Base-by-base conservation (phyloP, 2,113 vertebrate species). In the Ciconia stormi region DNA sequence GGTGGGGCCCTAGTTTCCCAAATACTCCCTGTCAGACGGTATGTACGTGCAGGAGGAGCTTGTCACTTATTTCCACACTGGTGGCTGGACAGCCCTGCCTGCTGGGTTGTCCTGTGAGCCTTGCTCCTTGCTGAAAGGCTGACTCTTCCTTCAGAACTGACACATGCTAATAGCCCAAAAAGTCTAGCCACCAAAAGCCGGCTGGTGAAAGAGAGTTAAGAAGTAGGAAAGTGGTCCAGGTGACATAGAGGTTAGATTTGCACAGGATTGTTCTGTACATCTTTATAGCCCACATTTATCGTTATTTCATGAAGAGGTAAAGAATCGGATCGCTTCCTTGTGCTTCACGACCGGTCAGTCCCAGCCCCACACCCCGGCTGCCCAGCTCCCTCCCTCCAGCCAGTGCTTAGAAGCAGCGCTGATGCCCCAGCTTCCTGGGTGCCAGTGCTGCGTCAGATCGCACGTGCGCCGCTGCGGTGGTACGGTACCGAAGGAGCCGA, bases 381-480 rank as follows among this genome's bases (percentile, higher is more conserved):
- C 76, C 49, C 53, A 25, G 44, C 40, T 59, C 16, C 49, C 38
- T 72, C 44, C 26, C 21, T 40, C 17, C 40, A 9, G 38, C 42
- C 71, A 53, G 30, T 5, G 34, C 38, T 55, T 7, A 7, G 72
- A 58, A 50, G 40, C 46, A 18, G 36, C 14, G 10, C 34, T n/a
- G 59, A 19, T 34, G 42, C 30, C 65, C 25, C 50, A 30, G 32
- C 42, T 46, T 13, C 30, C 69, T 1, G 4, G 30, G 65, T 79
- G 74, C 59, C 8, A 15, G 18, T 40, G 20, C 44, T 12, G 27
- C 13, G 29, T 26, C 6, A 10, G 9, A 19, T 29, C 1, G 2
- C 3, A 2, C 4, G 1, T 4, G 17, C 1, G 7, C 81, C 5
- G 49, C 61, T n/a, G 8, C 7, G 1, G 23, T 8, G 53, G 38